Evolutionary conservation across 2,113 vertebrate species (phyloP), one percentile per base, ranked within the genome.

Genomic region (Lophochroa leadbeateri): DNA sequence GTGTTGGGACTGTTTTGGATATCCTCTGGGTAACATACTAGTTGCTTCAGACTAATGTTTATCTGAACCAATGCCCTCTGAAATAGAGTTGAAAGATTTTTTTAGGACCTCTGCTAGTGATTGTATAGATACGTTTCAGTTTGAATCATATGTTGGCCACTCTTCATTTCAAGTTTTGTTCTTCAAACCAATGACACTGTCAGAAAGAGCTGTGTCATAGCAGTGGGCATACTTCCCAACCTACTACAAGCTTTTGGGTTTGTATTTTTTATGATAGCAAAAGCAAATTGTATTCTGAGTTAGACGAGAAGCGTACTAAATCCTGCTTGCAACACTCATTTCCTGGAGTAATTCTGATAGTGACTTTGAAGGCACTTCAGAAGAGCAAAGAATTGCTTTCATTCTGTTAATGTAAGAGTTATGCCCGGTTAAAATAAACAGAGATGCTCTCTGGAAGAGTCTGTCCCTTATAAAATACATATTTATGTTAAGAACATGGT

Each of bases 151-250:
- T 83, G 61, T 88, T 79, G 63, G 76, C 64, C 31, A 1, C 71
- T 63, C n/a, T 82, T 58, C 0, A 0, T 82, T 69, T 83, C 39
- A 47, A 17, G 47, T 11, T 86, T 21, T 46, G 37, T 88, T 80
- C 63, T n/a, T 95, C 90, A 39, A 61, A n/a, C 72, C 60, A 58
- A 6, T n/a, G 55, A 46, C 28, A 2, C 60, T 81, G 39, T 88
- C 64, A 57, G 25, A 31, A 92, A 75, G 69, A 96, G 85, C 91
- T 96, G 75, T 90, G 94, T 95, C 90, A 81, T 61, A 57, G 46
- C 88, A 43, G 37, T 70, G 71, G 78, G 93, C 82, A 83, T 23
- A 33, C 27, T 86, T 92, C 93, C 92, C 85, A 90, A 74, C 17
- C 44, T 76, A 19, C 13, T 94, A 25, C 61, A 58, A 53, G 76